Evolutionary conservation across 2,797 vertebrate species (phyloP).

Genomic region (Varecia variegata): DNA sequence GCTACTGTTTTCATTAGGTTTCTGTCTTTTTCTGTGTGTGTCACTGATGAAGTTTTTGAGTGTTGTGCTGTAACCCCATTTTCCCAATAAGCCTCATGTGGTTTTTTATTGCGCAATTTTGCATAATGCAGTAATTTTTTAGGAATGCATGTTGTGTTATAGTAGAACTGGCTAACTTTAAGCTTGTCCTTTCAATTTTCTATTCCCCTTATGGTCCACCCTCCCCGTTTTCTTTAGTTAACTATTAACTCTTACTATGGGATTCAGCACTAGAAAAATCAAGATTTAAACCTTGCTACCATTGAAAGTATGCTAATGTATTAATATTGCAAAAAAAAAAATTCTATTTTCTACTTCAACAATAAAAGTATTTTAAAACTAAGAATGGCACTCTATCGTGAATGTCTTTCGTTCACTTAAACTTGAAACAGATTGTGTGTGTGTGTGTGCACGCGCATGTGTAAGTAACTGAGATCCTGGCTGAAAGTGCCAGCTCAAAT

Average conservation of each 20-base stretch:
- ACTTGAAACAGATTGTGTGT: background rate
- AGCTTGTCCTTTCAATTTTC: background rate
- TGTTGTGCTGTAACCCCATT: background rate
- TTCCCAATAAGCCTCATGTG: background rate
- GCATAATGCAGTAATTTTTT: background rate
- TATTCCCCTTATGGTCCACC: background rate
- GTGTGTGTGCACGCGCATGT: background rate
- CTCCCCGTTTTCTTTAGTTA: background rate
- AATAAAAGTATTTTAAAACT: conserved; percentile 56
- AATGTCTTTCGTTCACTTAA: conserved; percentile 36
- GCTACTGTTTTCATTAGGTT: background rate
- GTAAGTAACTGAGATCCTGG: background rate
- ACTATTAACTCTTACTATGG: background rate
- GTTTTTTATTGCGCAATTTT: background rate
- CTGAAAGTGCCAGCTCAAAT: background rate
- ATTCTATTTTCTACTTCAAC: background rate
- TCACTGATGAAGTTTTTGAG: background rate
- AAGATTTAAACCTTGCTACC: background rate
- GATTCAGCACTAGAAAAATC: conserved; percentile 11
- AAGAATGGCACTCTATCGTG: background rate
- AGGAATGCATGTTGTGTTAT: background rate
- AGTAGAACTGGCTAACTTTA: background rate
- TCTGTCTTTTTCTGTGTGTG: background rate
- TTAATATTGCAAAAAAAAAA: background rate
- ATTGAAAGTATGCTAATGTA: background rate